These are phyloP conservation scores for Nycticorax nycticorax DNA, from an alignment of 2,113 vertebrate genomes.

Conservation along the genomic window DNA sequence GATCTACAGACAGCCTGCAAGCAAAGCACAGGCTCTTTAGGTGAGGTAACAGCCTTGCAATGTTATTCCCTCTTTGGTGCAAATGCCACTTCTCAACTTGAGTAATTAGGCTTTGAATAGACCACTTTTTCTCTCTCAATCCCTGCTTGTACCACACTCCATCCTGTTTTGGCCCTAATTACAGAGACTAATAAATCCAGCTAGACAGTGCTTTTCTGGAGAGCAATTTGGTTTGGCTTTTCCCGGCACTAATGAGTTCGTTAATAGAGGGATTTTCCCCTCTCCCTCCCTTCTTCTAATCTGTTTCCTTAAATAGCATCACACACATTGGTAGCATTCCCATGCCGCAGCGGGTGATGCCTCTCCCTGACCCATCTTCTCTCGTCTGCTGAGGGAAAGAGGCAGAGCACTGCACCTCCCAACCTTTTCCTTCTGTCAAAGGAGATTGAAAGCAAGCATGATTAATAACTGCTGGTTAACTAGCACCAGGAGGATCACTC, in stretches of 20 bases:
- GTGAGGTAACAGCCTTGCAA: neutral
- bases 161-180: constrained; percentile 45
- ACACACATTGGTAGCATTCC: neutral
- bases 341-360: neutral
- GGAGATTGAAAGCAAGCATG: neutral
- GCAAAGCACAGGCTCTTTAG: neutral
- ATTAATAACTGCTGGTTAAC: constrained; percentile 34
- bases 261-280: constrained; percentile 51
- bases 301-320: constrained; percentile 38
- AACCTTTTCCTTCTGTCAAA: neutral
- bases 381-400: neutral
- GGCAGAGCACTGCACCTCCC: neutral
- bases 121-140: neutral
- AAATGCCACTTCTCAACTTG: neutral
- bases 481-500: neutral
- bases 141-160: neutral
- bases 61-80: neutral
- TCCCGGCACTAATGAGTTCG: constrained; percentile 46
- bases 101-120: constrained; percentile 22
- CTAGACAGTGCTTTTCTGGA: constrained; percentile 30
- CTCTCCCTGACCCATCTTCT: neutral
- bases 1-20: neutral
- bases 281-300: neutral
- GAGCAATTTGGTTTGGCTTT: constrained; percentile 31
- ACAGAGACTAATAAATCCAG: constrained; percentile 38